A percentile compares a stretch with the other conserved stretches of the same genome.
phyloP scores from a whole-genome alignment of 1,140 invertebrate genomes.

The Atopsyche davidsoni region DNA sequence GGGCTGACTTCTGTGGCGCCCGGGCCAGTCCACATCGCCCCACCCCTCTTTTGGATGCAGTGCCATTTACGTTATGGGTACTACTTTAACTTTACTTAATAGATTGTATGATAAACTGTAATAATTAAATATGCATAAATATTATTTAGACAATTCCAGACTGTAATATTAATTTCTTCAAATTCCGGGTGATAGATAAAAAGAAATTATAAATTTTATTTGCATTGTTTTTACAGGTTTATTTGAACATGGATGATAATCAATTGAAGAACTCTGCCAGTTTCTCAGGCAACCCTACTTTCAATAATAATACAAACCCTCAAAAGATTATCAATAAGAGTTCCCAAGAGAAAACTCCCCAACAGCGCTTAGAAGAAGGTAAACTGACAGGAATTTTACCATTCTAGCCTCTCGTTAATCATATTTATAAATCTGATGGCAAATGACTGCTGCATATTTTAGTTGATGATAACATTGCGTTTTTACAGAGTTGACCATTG shows the following conservation, averaged over 20 bases:
- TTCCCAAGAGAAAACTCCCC: conserved; percentile 18
- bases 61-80: conserved; percentile 81
- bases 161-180: no score
- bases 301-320: conserved; percentile 14
- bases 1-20: conserved; percentile 86
- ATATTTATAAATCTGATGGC: not conserved
- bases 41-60: conserved; percentile 83
- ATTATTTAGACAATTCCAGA: not conserved
- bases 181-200: no score
- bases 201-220: not conserved
- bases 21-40: conserved; percentile 65
- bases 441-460: not conserved
- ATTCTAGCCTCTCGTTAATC: not conserved
- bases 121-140: not conserved
- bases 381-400: not conserved
- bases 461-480: not conserved
- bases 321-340: conserved; percentile 9
- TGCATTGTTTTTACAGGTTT: conserved; percentile 26
- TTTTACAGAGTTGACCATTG: conserved; percentile 22
- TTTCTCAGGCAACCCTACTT: not conserved
- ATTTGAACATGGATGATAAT: conserved; percentile 43
- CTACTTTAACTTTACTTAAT: conserved; percentile 17
- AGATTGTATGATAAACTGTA: conserved; percentile 1
- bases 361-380: conserved; percentile 22
- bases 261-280: not conserved